These are phyloP conservation scores for Alces alces DNA, from an alignment of 2,113 vertebrate species.

Conservation along the genomic window DNA sequence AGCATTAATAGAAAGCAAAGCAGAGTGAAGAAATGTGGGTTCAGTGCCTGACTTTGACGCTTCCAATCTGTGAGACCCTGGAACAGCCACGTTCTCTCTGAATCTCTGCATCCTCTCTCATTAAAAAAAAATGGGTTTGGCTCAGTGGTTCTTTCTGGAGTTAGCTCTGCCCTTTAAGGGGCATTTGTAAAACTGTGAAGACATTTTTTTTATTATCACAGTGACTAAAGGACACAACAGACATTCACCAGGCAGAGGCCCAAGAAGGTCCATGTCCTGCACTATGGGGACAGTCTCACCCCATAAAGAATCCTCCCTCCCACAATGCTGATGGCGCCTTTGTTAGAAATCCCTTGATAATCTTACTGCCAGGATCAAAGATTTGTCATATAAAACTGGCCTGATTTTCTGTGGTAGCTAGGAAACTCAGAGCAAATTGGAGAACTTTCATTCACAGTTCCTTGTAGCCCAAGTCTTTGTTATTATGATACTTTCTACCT, in stretches of 20 bases:
- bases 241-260: background rate
- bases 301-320: background rate
- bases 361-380: background rate
- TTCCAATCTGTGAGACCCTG: background rate
- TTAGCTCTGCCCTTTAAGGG: background rate
- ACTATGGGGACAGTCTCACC: no score
- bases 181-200: background rate
- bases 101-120: background rate
- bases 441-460: background rate
- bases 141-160: background rate
- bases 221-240: background rate
- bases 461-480: background rate
- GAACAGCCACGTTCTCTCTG: background rate
- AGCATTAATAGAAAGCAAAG: background rate
- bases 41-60: background rate
- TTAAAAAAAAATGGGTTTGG: background rate
- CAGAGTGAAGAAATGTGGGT: background rate
- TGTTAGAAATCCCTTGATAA: background rate
- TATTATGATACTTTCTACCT: background rate
- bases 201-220: background rate
- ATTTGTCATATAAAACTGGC: background rate
- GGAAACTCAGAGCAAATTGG: background rate
- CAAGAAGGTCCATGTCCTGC: background rate
- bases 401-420: background rate
- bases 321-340: rapidly evolving